Percentiles rank a stretch among this genome's conserved stretches.
These are phyloP conservation scores for Heliornis fulica DNA, from an alignment of 2,113 vertebrate genomes.

Conservation along the genomic window DNA sequence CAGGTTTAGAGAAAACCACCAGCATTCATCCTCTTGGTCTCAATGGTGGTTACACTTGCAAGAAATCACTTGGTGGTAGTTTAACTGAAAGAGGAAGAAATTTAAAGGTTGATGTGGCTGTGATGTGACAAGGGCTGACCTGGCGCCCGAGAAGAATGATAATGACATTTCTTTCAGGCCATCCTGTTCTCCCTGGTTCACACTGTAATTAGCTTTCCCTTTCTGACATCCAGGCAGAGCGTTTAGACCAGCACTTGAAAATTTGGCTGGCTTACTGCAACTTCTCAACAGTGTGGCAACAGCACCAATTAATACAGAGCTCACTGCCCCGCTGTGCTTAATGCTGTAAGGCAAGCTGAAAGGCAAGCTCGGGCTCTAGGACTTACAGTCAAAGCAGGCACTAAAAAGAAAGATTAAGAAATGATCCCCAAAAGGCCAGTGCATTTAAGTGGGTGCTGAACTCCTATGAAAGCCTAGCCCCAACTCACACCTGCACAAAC, in stretches of 20 bases:
- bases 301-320: background rate
- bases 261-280: background rate
- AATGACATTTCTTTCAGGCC: background rate
- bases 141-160: background rate
- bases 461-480: background rate
- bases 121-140: constrained; percentile 1
- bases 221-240: background rate
- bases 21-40: background rate
- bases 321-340: background rate
- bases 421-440: background rate
- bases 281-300: background rate
- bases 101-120: background rate
- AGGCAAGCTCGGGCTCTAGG: background rate
- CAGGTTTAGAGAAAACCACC: background rate
- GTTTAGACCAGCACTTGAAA: background rate
- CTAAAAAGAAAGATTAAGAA: background rate
- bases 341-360: background rate
- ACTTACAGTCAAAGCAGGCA: background rate
- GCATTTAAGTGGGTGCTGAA: background rate
- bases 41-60: background rate
- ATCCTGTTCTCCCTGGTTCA: background rate
- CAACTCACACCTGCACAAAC: background rate
- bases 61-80: background rate
- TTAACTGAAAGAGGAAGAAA: constrained; percentile 21
- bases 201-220: constrained; percentile 15